Evolutionary conservation across 2,797 vertebrate genomes (phyloP).

Genomic region (Fratercula arctica): DNA sequence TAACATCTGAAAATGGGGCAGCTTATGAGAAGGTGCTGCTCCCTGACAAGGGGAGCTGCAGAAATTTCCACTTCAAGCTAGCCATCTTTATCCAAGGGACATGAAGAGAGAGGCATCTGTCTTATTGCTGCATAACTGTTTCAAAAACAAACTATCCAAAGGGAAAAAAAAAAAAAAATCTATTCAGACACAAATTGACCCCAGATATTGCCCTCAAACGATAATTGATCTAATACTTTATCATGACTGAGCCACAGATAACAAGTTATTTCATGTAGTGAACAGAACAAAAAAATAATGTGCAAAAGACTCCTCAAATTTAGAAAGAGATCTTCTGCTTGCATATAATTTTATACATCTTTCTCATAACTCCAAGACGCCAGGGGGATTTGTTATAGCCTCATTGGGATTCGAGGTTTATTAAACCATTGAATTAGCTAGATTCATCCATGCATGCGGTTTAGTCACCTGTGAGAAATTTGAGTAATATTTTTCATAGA

Average conservation of each 20-base stretch:
- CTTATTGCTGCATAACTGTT: background rate
- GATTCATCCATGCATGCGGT: slow-evolving; percentile 10
- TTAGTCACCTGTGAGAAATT: slow-evolving; percentile 60
- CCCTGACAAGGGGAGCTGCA: background rate
- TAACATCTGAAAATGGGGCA: background rate
- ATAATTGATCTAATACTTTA: background rate
- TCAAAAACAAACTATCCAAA: background rate
- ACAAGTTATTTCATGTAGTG: background rate
- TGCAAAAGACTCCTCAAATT: slow-evolving; percentile 21
- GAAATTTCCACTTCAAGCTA: background rate
- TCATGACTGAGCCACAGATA: background rate
- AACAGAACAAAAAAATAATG: background rate
- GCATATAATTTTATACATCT: slow-evolving; percentile 36
- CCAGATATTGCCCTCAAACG: background rate
- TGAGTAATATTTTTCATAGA: slow-evolving; percentile 37
- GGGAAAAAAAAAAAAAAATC: background rate
- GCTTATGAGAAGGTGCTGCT: background rate
- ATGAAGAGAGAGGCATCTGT: background rate
- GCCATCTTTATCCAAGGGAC: background rate
- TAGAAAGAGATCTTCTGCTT: slow-evolving; percentile 11
- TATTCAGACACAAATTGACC: background rate
- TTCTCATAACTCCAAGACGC: background rate
- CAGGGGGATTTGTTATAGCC: slow-evolving; percentile 31
- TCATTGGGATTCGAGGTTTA: slow-evolving; percentile 58
- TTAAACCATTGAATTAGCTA: slow-evolving; percentile 65